Conservation (phyloP, 2,888 invertebrate species). For the Aleiodes leptofemur region DNA sequence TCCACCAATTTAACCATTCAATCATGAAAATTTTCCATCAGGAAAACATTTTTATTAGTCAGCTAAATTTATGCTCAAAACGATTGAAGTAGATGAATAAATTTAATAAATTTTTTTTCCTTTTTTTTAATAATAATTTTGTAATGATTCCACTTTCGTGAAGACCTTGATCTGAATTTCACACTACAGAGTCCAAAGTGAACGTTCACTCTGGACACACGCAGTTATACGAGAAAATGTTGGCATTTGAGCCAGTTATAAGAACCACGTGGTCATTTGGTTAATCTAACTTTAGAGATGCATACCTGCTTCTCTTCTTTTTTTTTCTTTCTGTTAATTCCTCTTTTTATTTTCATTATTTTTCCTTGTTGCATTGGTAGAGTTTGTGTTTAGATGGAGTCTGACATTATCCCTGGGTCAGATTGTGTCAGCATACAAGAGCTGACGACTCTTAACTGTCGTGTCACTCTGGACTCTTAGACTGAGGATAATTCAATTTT, state of each 20-base stretch:
- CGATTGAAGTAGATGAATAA: background rate
- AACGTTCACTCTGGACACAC: conserved; percentile 29
- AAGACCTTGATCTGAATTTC: conserved; percentile 42
- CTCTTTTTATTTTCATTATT: conserved; percentile 6
- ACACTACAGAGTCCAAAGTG: background rate
- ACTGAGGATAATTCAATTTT: conserved; percentile 7
- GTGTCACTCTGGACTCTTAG: conserved; percentile 11
- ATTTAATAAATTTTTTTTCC: background rate
- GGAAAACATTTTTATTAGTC: conserved; percentile 17
- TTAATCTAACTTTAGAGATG: conserved; percentile 22
- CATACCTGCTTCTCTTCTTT: conserved; percentile 5
- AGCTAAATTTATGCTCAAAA: conserved; percentile 31
- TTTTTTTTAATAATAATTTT: conserved; percentile 14
- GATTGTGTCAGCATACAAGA: conserved; percentile 55
- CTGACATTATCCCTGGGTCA: conserved; percentile 70
- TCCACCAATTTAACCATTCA: conserved; percentile 25
- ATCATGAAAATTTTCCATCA: conserved; percentile 11
- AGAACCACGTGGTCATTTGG: conserved; percentile 23
- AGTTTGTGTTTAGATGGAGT: conserved; percentile 43
- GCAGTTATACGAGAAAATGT: conserved; percentile 9
- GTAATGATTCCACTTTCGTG: conserved; percentile 30
- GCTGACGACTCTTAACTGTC: background rate
- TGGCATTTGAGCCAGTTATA: conserved; percentile 33
- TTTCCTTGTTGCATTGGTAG: conserved; percentile 36
- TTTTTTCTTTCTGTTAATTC: conserved; percentile 4